Base-by-base conservation (phyloP, 2,888 invertebrate species). In the Prosapia bicincta region DNA sequence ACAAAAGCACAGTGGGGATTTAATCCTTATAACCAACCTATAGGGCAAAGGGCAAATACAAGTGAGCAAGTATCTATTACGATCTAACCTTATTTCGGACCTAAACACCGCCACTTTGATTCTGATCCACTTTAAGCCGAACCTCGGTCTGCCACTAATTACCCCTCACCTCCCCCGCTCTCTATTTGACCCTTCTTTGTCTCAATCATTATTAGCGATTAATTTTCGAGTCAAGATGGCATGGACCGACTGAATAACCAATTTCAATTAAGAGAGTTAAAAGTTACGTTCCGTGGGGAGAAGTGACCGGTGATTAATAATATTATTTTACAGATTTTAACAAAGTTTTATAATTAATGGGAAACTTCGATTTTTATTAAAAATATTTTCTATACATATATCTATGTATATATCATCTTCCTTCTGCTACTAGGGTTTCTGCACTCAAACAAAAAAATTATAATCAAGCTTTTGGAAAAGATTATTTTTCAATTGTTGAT, bases 21-120 rank as follows among this genome's bases (percentile, higher is more conserved):
- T 80, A 78, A 80, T 79, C 80, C 80, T 79, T 78, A 79, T 79
- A 80, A 78, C 78, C 79, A 79, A 78, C 80, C 79, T 79, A 80
- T 80, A 80, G 79, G 79, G 77, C 77, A 76, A 73, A 78, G 76
- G 75, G 38, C 74, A 54, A 67, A 54, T 20, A 54, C 54, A 54
- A 15, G 54, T 20, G 20, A 54, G 54, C 54, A 15, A 54, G 54
- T 54, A 54, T 54, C 54, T 54, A 54, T 54, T 54, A 54, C 54
- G 54, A 69, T 38, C 74, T 74, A 74, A 74, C 74, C 68, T 74
- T 74, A 74, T 74, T 74, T 74, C 54, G 54, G 54, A 54, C 54
- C 54, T 54, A 54, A 54, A n/a, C 54, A 69, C 74, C 54, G 54
- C 74, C 74, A 69, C 74, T 74, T 74, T 74, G 74, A 74, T 74